Evolutionary conservation across 2,888 invertebrate genomes (phyloP).

Genomic region (Anoplius nigerrimus): DNA sequence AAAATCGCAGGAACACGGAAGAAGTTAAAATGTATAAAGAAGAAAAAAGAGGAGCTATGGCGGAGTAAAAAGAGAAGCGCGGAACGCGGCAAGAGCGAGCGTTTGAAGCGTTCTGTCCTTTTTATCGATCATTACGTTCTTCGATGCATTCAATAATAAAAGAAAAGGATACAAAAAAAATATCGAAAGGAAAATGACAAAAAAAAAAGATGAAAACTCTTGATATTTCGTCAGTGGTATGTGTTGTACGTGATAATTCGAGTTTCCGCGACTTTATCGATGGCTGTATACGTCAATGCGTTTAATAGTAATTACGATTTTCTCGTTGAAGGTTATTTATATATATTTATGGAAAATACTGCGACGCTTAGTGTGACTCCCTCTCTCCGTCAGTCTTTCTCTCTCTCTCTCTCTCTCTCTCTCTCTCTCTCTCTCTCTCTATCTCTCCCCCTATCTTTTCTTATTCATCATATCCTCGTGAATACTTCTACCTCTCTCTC

Average conservation of each 20-base stretch:
- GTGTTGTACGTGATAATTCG: conserved; percentile 31
- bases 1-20: conserved; percentile 11
- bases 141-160: conserved; percentile 42
- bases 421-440: no score
- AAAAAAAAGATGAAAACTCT: conserved; percentile 33
- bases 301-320: conserved; percentile 28
- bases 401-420: no score
- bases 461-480: no score
- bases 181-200: conserved; percentile 23
- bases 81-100: conserved; percentile 13
- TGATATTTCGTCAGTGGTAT: conserved; percentile 33
- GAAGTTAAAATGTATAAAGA: conserved; percentile 6
- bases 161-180: neutral
- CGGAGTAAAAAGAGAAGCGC: conserved; percentile 7
- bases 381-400: conserved; percentile 9
- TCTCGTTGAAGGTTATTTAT: conserved; percentile 15
- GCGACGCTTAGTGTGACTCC: conserved; percentile 14
- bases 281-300: conserved; percentile 16
- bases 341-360: conserved; percentile 7
- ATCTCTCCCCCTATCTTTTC: no score
- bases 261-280: conserved; percentile 2
- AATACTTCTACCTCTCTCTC: no score
- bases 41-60: conserved; percentile 19
- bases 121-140: conserved; percentile 45
- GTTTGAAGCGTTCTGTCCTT: conserved; percentile 30